Conservation (phyloP, 2,113 vertebrate species). For the Potamarius usumacintae region DNA sequence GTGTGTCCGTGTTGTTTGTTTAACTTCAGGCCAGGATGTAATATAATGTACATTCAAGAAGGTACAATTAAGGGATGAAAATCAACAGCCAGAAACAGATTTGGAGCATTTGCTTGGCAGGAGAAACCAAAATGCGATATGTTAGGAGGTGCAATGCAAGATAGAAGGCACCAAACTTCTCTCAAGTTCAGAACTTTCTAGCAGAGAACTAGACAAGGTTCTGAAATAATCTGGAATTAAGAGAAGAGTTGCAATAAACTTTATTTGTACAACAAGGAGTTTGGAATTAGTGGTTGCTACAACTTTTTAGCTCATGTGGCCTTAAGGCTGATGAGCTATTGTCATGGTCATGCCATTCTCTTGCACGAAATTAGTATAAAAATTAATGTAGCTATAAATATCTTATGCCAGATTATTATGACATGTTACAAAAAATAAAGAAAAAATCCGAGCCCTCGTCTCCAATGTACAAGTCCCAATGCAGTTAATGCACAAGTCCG, state of each 20-base stretch:
- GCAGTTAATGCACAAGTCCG: too few relatives aligned
- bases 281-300: too few relatives aligned
- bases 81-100: not conserved
- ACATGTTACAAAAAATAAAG: too few relatives aligned
- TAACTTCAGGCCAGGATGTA: not conserved
- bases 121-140: not conserved
- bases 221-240: not conserved
- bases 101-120: not conserved
- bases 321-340: too few relatives aligned
- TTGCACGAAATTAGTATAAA: too few relatives aligned
- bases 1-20: constrained; percentile 19
- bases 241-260: not conserved
- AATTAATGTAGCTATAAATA: too few relatives aligned
- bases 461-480: too few relatives aligned
- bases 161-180: not conserved
- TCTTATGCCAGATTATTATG: too few relatives aligned
- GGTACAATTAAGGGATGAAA: not conserved
- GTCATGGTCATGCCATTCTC: too few relatives aligned
- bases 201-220: not conserved
- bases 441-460: too few relatives aligned
- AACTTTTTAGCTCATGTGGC: too few relatives aligned
- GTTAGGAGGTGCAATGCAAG: not conserved
- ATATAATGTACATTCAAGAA: constrained; percentile 9
- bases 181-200: too few relatives aligned
- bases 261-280: not conserved